Evolutionary conservation across 1,140 invertebrate species (phyloP).

Genomic region (Lordiphosa clarofinis): DNA sequence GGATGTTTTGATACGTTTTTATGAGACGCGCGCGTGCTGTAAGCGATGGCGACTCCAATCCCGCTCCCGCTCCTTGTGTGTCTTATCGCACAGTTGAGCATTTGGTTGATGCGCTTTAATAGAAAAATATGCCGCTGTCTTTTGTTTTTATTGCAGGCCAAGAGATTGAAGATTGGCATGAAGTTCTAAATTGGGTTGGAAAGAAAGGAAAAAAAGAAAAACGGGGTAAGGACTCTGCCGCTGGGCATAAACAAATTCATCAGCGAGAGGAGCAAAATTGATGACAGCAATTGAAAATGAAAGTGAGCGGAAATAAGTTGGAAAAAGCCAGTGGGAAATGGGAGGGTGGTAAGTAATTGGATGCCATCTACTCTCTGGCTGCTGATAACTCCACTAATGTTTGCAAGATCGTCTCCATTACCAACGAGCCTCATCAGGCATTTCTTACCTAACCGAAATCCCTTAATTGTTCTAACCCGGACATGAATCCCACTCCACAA

Average conservation of each 20-base stretch:
- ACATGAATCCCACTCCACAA: not conserved
- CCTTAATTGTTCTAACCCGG: conserved; percentile 8
- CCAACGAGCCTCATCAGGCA: not conserved
- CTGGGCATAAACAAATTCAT: conserved; percentile 55
- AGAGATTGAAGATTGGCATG: conserved; percentile 48
- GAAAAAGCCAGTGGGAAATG: too few species aligned
- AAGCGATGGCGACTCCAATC: conserved; percentile 57
- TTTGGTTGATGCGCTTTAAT: conserved; percentile 58
- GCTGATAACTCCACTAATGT: too few species aligned
- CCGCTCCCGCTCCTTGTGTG: conserved; percentile 13
- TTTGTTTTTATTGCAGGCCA: conserved; percentile 31
- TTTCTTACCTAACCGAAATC: conserved; percentile 8
- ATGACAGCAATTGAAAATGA: too few species aligned
- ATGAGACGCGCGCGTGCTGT: conserved; percentile 77
- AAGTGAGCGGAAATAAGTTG: too few species aligned
- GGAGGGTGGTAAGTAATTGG: too few species aligned
- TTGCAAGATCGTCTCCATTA: not conserved
- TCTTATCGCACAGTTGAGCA: conserved; percentile 41
- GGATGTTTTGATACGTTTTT: conserved; percentile 78
- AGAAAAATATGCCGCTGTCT: conserved; percentile 43
- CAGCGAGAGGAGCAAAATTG: conserved; percentile 9
- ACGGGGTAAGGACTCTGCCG: conserved; percentile 1
- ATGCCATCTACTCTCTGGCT: too few species aligned
- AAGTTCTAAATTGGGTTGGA: conserved; percentile 26
- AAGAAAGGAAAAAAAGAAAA: not conserved